Conservation (phyloP, 2,797 vertebrate genomes). For the Chrosomus eos region DNA sequence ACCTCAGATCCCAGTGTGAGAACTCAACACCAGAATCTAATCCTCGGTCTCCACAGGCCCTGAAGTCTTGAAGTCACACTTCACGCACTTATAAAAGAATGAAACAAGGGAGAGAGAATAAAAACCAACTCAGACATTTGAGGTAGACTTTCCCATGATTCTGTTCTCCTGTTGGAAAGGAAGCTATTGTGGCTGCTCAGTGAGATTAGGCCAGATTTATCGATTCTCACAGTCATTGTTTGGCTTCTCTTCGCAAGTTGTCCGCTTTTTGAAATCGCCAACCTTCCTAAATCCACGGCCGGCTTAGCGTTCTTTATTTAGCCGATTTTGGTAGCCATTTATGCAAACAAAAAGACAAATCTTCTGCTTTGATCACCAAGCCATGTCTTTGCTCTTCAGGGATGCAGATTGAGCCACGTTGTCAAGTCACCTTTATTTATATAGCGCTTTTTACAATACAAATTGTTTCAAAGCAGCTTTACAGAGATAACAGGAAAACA, state of each 20-base stretch:
- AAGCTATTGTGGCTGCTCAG: conserved; percentile 65
- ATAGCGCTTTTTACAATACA: too few species aligned
- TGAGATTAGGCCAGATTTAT: conserved; percentile 72
- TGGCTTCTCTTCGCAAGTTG: conserved; percentile 60
- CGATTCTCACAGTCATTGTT: conserved; percentile 59
- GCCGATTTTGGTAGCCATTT: conserved; percentile 64
- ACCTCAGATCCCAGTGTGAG: conserved; percentile 51
- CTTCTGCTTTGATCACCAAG: conserved; percentile 73
- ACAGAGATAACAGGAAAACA: too few species aligned
- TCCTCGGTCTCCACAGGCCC: conserved; percentile 60
- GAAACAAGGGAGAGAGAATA: conserved; percentile 19
- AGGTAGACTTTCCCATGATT: conserved; percentile 52
- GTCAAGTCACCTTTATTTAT: too few species aligned
- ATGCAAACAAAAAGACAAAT: conserved; percentile 75
- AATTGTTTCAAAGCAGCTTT: too few species aligned
- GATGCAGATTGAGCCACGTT: conserved; percentile 21
- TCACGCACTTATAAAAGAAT: conserved; percentile 28
- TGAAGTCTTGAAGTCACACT: conserved; percentile 39
- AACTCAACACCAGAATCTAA: conserved; percentile 49
- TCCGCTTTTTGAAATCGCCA: conserved; percentile 51
- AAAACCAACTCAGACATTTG: conserved; percentile 35
- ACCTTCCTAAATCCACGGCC: conserved; percentile 47
- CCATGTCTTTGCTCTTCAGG: conserved; percentile 66
- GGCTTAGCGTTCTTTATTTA: conserved; percentile 60
- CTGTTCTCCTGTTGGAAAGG: conserved; percentile 56